phyloP scores from a whole-genome alignment of 1,140 invertebrate genomes.

The Trissolcus basalis region DNA sequence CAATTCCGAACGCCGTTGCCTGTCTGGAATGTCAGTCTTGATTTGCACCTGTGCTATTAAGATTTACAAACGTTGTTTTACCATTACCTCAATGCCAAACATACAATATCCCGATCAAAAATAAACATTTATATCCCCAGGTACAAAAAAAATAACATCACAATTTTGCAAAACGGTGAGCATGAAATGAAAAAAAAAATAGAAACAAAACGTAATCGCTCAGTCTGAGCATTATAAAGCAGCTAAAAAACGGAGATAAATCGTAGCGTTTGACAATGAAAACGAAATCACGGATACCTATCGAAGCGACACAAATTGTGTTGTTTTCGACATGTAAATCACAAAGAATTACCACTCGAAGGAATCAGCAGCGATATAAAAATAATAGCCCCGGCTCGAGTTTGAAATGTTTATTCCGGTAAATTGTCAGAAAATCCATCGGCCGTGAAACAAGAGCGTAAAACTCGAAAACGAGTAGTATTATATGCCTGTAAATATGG shows the following conservation, averaged over 20 bases:
- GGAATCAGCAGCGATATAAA: constrained; percentile 53
- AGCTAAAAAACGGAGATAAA: constrained; percentile 23
- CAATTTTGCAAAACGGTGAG: no score
- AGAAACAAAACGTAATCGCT: not conserved
- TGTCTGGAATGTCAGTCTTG: constrained; percentile 15
- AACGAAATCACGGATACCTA: constrained; percentile 24
- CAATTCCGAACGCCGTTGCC: constrained; percentile 6
- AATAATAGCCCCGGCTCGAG: constrained; percentile 43
- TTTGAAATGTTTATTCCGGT: constrained; percentile 54
- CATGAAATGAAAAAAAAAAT: not conserved
- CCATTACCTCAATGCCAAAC: not conserved
- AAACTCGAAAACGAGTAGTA: constrained; percentile 59
- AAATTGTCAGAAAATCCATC: constrained; percentile 55
- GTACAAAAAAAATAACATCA: no score
- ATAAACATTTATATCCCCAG: not conserved
- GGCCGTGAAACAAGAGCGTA: constrained; percentile 53
- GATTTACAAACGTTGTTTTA: not conserved
- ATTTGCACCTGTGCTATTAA: constrained; percentile 7
- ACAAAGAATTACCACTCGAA: constrained; percentile 48
- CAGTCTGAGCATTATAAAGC: constrained; percentile 7
- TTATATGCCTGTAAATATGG: constrained; percentile 56
- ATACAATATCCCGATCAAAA: not conserved
- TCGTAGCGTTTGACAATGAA: constrained; percentile 17
- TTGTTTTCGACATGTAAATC: constrained; percentile 35
- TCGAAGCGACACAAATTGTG: constrained; percentile 23